Conservation (phyloP, 2,797 vertebrate species). For the Melanotaenia parkinsoni region DNA sequence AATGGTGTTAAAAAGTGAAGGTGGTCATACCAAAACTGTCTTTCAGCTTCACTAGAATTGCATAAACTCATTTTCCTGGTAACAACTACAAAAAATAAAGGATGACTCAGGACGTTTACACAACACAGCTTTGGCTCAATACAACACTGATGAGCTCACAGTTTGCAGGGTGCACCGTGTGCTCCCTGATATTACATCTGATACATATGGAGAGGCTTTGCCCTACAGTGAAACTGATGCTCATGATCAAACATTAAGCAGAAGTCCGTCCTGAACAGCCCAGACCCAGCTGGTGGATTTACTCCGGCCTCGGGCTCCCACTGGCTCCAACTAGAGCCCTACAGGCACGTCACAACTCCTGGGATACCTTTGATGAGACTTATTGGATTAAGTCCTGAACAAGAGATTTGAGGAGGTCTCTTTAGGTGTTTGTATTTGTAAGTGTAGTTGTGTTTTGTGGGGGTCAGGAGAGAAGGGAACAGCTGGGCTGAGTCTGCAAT, state of each 20-base stretch:
- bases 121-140: not conserved
- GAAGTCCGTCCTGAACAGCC: constrained; percentile 30
- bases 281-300: constrained; percentile 59
- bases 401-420: not conserved
- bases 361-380: constrained; percentile 53
- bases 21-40: no score
- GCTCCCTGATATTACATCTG: not conserved
- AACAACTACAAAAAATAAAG: not conserved
- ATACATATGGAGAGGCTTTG: constrained; percentile 6
- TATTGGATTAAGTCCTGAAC: constrained; percentile 32
- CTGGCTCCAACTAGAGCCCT: constrained; percentile 11
- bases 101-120: not conserved
- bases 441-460: constrained; percentile 38
- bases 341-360: constrained; percentile 14
- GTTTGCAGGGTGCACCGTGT: not conserved
- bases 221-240: constrained; percentile 3
- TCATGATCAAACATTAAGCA: constrained; percentile 12
- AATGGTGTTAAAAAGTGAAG: not conserved
- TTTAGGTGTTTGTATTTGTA: constrained; percentile 24
- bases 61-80: not conserved
- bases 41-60: not conserved
- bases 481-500: constrained; percentile 82
- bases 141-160: not conserved
- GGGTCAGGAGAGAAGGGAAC: constrained; percentile 76
- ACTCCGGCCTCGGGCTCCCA: constrained; percentile 52